Conservation (phyloP, 2,113 vertebrate species). For the Cathartes aura region DNA sequence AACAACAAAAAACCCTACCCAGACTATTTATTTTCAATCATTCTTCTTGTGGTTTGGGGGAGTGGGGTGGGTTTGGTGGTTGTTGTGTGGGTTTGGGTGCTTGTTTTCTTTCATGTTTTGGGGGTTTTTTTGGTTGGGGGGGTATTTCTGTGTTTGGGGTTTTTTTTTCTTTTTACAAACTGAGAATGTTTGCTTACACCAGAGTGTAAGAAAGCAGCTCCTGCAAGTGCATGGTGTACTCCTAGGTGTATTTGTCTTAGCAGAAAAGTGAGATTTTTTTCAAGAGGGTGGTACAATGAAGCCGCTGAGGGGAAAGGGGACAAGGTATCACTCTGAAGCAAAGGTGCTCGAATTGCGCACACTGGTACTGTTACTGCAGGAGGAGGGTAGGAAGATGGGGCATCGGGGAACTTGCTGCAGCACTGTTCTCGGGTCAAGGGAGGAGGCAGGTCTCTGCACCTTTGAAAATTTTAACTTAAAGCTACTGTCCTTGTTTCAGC, state of each 20-base stretch:
- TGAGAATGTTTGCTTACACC: neutral
- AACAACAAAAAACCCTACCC: neutral
- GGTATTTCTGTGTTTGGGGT: neutral
- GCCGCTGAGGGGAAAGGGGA: neutral
- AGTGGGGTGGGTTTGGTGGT: too few species aligned
- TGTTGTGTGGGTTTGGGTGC: neutral
- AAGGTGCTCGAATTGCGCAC: accelerated
- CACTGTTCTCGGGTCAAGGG: neutral
- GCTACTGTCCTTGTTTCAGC: neutral
- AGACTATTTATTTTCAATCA: neutral
- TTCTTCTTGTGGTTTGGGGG: neutral
- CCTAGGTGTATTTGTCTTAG: neutral
- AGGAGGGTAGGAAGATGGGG: neutral
- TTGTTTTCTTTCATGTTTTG: neutral
- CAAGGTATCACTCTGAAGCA: accelerated
- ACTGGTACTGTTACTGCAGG: accelerated
- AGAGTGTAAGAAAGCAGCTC: neutral
- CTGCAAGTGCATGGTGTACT: neutral
- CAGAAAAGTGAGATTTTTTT: neutral
- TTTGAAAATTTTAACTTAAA: neutral
- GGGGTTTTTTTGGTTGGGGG: accelerated
- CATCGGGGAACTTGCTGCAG: neutral
- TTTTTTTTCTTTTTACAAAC: neutral
- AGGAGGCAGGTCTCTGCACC: neutral
- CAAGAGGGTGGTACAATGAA: neutral